Evolutionary conservation across 2,797 vertebrate species (phyloP).

Genomic region (Microhierax caerulescens): DNA sequence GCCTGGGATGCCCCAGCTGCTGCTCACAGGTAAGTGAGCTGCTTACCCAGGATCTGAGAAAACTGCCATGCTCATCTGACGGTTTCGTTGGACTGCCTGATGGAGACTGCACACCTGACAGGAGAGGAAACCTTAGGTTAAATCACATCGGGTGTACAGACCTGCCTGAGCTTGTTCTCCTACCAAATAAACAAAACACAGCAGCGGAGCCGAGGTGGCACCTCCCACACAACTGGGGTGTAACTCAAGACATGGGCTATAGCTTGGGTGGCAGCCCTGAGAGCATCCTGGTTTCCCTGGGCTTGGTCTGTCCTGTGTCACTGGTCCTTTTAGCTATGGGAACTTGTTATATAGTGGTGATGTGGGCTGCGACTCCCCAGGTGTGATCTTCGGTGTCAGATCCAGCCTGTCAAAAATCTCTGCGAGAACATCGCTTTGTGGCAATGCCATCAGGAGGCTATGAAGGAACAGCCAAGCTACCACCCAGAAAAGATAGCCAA

Average conservation of each 20-base stretch:
- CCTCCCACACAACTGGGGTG: background rate
- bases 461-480: background rate
- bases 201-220: background rate
- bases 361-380: background rate
- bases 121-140: background rate
- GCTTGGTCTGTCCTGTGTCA: background rate
- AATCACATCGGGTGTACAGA: background rate
- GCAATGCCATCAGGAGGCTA: background rate
- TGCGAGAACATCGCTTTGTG: background rate
- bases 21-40: background rate
- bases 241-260: background rate
- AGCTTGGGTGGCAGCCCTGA: background rate
- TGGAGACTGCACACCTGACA: background rate
- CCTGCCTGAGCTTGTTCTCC: background rate
- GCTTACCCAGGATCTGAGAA: background rate
- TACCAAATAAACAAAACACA: background rate
- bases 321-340: background rate
- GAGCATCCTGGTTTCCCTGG: background rate
- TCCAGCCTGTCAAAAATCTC: background rate
- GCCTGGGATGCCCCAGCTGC: background rate
- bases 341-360: background rate
- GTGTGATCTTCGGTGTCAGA: no score
- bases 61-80: background rate
- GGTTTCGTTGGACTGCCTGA: background rate
- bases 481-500: no score